Percentiles rank a stretch among this genome's conserved stretches.
Evolutionary conservation across 2,113 vertebrate species (phyloP).

Genomic region (Pseudorectes ferrugineus): DNA sequence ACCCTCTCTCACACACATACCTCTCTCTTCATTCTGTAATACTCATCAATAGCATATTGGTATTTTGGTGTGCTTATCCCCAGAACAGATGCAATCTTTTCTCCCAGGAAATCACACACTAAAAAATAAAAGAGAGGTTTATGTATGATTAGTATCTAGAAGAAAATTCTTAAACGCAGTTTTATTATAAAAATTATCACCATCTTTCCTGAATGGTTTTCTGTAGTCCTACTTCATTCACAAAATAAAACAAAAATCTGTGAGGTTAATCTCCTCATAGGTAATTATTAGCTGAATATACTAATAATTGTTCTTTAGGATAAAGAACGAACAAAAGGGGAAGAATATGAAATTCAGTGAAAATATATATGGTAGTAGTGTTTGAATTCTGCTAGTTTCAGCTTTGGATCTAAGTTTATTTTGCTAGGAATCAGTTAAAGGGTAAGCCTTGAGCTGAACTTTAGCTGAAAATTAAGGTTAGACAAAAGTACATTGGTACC

Average conservation of each 20-base stretch:
- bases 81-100: conserved; percentile 92
- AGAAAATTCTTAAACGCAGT: background rate
- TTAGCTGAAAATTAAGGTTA: background rate
- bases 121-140: conserved; percentile 42
- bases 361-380: background rate
- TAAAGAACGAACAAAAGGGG: background rate
- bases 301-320: background rate
- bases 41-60: conserved; percentile 96
- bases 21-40: conserved; percentile 95
- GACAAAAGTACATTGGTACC: background rate
- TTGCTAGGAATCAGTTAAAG: background rate
- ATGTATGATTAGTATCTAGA: background rate
- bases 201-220: background rate
- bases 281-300: background rate
- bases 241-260: background rate
- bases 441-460: background rate
- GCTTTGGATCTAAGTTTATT: background rate
- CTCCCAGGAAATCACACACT: conserved; percentile 97
- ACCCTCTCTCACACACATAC: conserved; percentile 61
- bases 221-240: background rate
- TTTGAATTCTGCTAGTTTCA: background rate
- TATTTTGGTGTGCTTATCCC: conserved; percentile 96
- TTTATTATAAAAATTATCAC: background rate
- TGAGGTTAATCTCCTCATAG: background rate
- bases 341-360: background rate